Conservation (phyloP, 2,888 invertebrate species). For the Germaria angustata region DNA sequence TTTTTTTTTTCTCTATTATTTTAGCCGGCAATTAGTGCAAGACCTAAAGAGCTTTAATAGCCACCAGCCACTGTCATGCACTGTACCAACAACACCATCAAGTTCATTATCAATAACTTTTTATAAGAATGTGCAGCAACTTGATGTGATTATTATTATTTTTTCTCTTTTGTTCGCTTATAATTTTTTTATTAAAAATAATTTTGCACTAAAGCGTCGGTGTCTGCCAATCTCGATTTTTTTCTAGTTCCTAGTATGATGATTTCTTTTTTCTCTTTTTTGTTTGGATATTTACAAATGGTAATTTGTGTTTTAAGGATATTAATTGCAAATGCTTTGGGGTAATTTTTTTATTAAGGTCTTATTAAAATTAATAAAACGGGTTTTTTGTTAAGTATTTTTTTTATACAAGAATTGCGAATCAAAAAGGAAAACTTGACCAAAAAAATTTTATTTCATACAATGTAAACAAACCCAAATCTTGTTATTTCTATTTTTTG, state of each 20-base stretch:
- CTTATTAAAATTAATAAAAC: conserved; percentile 20
- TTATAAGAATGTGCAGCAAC: conserved; percentile 10
- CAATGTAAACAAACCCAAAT: conserved; percentile 64
- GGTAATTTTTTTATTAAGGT: not conserved
- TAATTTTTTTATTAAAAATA: conserved; percentile 32
- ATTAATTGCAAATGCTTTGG: not conserved
- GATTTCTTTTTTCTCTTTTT: not conserved
- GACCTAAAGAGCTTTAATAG: conserved; percentile 14
- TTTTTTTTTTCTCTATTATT: conserved; percentile 33
- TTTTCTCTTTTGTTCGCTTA: not conserved
- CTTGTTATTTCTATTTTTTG: conserved; percentile 43
- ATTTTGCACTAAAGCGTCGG: conserved; percentile 38
- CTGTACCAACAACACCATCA: conserved; percentile 26
- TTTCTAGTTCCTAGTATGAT: not conserved
- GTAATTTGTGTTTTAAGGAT: not conserved
- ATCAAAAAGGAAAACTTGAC: not conserved
- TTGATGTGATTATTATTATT: conserved; percentile 26
- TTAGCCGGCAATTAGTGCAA: conserved; percentile 58
- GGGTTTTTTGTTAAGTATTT: conserved; percentile 14
- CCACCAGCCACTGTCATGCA: not conserved
- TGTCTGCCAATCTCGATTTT: conserved; percentile 18
- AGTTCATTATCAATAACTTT: conserved; percentile 63
- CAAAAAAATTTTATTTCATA: conserved; percentile 30
- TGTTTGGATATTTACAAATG: not conserved
- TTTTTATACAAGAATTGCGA: not conserved